Percentiles rank a stretch among this genome's conserved stretches.
Conservation (phyloP, 2,797 vertebrate species). For the Tolypeutes matacus region DNA sequence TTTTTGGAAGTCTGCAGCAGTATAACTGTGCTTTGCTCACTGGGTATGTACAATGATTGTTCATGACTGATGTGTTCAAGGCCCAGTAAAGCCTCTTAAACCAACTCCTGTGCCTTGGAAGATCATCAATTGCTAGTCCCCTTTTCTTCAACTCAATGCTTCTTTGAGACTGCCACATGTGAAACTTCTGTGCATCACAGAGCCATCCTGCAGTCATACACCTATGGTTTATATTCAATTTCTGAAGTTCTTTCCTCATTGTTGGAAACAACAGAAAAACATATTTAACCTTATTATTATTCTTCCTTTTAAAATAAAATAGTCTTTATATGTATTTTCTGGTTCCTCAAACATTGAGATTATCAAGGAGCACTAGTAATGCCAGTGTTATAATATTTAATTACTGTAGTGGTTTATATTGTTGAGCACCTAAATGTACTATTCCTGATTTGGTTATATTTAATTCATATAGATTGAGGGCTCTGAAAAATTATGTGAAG, state of each 20-base stretch:
- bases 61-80: neutral
- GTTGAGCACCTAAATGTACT: neutral
- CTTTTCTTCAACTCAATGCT: neutral
- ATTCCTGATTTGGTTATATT: slow-evolving; percentile 24
- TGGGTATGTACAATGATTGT: neutral
- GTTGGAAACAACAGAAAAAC: neutral
- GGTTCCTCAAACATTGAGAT: slow-evolving; percentile 1
- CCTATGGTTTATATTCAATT: neutral
- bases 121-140: neutral
- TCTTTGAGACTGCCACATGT: neutral
- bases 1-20: neutral
- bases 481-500: slow-evolving; percentile 19
- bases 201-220: neutral
- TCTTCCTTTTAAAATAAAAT: neutral
- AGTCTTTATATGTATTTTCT: neutral
- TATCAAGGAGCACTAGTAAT: neutral
- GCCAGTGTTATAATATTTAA: neutral
- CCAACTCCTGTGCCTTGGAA: neutral
- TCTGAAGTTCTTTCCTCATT: neutral
- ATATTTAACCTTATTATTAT: neutral
- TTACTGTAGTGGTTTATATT: neutral
- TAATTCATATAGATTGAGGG: slow-evolving; percentile 27
- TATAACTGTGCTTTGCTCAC: neutral
- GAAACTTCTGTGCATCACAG: neutral
- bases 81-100: neutral